Evolutionary conservation across 2,113 vertebrate genomes (phyloP), one percentile per base, ranked within the genome.

Genomic region (Daboia siamensis): DNA sequence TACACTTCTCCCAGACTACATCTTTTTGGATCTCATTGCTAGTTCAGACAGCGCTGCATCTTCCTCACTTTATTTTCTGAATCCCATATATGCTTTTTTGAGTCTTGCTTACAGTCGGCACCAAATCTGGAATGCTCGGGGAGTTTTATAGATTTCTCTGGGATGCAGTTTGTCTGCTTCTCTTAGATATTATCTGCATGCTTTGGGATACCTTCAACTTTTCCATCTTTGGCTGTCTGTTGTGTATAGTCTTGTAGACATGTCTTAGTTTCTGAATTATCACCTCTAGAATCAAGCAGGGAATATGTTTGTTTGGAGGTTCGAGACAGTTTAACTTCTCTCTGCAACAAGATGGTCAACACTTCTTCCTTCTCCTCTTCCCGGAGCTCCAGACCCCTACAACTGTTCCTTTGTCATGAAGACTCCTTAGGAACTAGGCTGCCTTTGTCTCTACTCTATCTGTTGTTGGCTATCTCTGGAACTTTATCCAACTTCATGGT

Each of bases 401-500:
- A 95, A 61, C 95, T 98, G 93, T 94, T 97, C 95, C 97, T 97
- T 93, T 98, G 98, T 93, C 97, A 97, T 93, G 97, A 98, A 91
- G 96, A 97, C 88, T 97, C 97, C 93, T 94, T 96, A 2, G 97
- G 98, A 85, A 97, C 97, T 44, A 97, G 96, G 93, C 98, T 98
- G 94, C 96, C 98, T 51, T 96, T 98, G 90, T 98, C 98, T 0
- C 96, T 98, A 69, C 95, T 98, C 84, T 98, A 98, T 23, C 97
- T 98, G 0, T 96, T 98, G n/a, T 93, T 98, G 90, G 98, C 98
- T 87, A 97, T 98, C 87, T 97, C 97, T 55, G 98, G 98, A 89
- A 98, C 98, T 91, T 95, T 98, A 94, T 98, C 98, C 95, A 99
- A 98, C 95, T 96, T 98, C 90, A 96, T 98, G 97, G 98, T 99